Evolutionary conservation across 1,140 invertebrate genomes (phyloP), one percentile per base, ranked within the genome.

Genomic region (Laodelphax striatellus): DNA sequence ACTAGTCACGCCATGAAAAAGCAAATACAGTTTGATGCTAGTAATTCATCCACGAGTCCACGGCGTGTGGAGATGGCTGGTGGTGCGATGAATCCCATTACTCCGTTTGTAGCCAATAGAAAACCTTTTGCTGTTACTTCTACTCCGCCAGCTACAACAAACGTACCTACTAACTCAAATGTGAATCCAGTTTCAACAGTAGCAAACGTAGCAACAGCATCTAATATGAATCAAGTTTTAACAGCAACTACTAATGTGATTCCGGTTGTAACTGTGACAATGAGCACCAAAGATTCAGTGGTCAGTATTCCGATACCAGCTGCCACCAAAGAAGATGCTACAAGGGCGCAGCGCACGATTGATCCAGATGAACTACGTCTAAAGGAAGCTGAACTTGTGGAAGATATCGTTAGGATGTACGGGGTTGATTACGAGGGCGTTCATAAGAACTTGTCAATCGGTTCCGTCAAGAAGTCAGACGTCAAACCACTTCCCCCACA

Each of bases 371-470:
- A 22, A 55, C 55, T 61, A 41, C 56, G 55, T 22, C 28, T 54
- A 21, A 62, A 62, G 16, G 43, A 57, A 57, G 54, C 60, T 21
- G 54, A 62, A 62, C 11, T 38, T 9, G 50, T 52, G 5, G 22
- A 53, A 54, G 58, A 60, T 21, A 38, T 60, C n/a, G 43, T 60
- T 1, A 28, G 58, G 16, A 52, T 34, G 31, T 58, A 28, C 52
- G 34, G 34, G 5, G 34, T 13, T 11, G 34, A 38, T 28, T 28
- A 28, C 6, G 24, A 28, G 43, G 34, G 34, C 9, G 34, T 13
- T 11, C 9, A 38, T 11, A 38, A 38, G 34, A 38, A 38, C 10
- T 11, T 38, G 34, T 38, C 34, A 9, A 38, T 38, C 10, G 34
- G 34, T 28, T 28, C 24, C 6, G 24, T 28, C 9, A 38, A 38